A percentile compares a stretch with the other conserved stretches of the same genome.
These are phyloP conservation scores for Ciona savignyi DNA, from an alignment of 23 tunicate genomes.

Conservation along the genomic window DNA sequence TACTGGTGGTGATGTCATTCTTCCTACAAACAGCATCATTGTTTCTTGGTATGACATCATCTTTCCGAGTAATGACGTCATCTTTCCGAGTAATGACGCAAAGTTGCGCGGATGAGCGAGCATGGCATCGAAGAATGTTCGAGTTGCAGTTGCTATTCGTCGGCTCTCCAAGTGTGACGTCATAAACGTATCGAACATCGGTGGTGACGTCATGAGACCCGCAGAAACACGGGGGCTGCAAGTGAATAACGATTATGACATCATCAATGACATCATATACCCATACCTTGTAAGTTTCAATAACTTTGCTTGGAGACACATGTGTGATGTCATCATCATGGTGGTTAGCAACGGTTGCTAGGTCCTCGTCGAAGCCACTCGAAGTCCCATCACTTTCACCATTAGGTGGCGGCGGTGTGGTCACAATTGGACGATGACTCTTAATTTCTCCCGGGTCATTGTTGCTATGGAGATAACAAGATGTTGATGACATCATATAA, in stretches of 20 bases:
- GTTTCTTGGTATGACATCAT: too few species aligned
- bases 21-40: too few species aligned
- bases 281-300: constrained; percentile 19
- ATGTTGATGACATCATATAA: too few species aligned
- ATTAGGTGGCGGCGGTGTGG: constrained; percentile 9
- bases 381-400: constrained; percentile 49
- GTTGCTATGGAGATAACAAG: background rate
- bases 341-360: background rate
- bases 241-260: background rate
- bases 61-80: too few species aligned
- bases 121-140: background rate
- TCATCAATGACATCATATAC: background rate
- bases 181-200: constrained; percentile 20
- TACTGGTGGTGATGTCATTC: too few species aligned
- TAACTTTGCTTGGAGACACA: constrained; percentile 15
- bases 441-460: background rate
- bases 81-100: too few species aligned
- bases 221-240: background rate
- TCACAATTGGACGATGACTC: background rate
- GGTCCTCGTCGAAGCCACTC: constrained; percentile 69
- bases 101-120: too few species aligned
- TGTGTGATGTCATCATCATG: background rate
- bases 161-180: constrained; percentile 12
- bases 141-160: background rate
- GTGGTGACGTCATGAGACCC: background rate